Base-by-base conservation (phyloP, 2,113 vertebrate genomes). In the Panurus biarmicus region DNA sequence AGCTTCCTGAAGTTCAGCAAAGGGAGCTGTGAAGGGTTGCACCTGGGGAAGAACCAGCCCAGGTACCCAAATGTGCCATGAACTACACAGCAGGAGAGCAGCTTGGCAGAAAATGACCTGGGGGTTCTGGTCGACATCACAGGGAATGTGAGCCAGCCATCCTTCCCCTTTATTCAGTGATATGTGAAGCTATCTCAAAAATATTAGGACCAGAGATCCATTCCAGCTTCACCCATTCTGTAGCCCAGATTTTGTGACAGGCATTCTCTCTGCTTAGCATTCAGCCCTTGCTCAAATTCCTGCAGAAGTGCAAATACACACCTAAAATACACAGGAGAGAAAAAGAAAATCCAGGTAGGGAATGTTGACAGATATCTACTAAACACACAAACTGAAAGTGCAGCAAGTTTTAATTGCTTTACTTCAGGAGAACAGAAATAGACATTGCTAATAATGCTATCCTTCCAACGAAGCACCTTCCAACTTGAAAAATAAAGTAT, bases 21-120 rank as follows among this genome's bases (percentile, higher is more conserved):
- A 42, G 23, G 25, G 16, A 74, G 28, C 6, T 48, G 11, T 18
- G 38, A 53, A 57, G 26, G 31, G n/a, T 26, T 69, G 12, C 38
- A 58, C 12, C 31, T 23, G n/a, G 14, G 26, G 22, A 44, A 58
- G 44, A 89, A 15, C 9, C 17, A 53, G 7, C 16, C n/a, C 23
- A 17, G 14, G 7, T n/a, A n/a, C 17, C 20, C 6, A 35, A n/a
- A 74, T 14, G 3, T 57, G 42, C 19, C 0, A 0, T 51, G 42
- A 36, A 13, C 44, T 25, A 4, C 36, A n/a, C 29, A 64, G 23
- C n/a, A 51, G 11, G 33, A 70, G 31, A 33, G 25, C 10, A 78
- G 20, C 23, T 69, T 36, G n/a, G 25, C 10, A 53, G 44, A 38
- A 78, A 64, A 38, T 26, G 22, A 25, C 22, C 5, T 47, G 26